Conservation (phyloP, 2,797 vertebrate genomes). For the Rhynchotus rufescens region DNA sequence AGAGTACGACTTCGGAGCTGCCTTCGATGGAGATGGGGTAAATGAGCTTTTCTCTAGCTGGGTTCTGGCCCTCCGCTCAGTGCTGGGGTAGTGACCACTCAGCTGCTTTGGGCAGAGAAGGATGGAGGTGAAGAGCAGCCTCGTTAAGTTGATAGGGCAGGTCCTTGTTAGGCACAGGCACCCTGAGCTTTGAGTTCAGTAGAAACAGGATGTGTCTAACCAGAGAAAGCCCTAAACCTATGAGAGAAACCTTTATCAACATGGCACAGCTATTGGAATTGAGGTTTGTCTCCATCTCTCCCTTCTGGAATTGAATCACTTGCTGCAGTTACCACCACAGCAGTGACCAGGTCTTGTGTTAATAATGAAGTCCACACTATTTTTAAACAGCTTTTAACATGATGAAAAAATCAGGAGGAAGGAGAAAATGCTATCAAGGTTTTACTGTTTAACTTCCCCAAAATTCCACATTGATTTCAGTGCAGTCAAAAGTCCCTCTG, state of each 20-base stretch:
- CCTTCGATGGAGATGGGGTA: slow-evolving; percentile 98
- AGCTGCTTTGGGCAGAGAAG: not conserved
- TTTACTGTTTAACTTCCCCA: not conserved
- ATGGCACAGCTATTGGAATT: not conserved
- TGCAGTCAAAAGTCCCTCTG: not conserved
- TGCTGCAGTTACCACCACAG: not conserved
- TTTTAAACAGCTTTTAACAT: not conserved
- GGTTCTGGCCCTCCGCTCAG: not conserved
- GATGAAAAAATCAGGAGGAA: not conserved
- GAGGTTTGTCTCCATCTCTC: not conserved
- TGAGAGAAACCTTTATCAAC: not conserved
- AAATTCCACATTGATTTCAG: not conserved
- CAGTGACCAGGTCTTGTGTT: not conserved
- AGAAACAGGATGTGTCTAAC: not conserved
- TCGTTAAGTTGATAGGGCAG: not conserved
- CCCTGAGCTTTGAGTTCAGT: not conserved
- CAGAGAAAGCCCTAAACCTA: not conserved
- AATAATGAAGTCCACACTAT: not conserved
- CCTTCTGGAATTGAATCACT: not conserved
- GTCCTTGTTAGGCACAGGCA: not conserved
- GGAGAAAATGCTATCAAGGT: not conserved
- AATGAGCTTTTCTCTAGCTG: slow-evolving; percentile 30
- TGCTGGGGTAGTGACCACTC: not conserved
- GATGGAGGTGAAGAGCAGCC: not conserved
- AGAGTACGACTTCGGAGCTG: slow-evolving; percentile 95